Percentiles rank a stretch among this genome's conserved stretches.
Conservation (phyloP, 2,888 invertebrate species). For the Onchidella celtica region DNA sequence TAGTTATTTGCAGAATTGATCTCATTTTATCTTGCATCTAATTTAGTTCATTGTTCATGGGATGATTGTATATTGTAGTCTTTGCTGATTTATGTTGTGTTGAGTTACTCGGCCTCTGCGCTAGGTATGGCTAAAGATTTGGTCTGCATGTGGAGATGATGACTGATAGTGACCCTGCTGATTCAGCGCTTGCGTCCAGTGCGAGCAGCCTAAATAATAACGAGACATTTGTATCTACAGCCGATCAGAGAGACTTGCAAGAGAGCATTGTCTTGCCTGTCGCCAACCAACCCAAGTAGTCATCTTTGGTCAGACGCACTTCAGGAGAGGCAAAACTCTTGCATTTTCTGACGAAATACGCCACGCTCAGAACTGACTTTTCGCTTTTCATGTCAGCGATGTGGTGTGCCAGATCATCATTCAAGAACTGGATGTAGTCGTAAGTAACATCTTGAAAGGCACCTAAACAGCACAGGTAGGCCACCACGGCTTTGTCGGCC, state of each 20-base stretch:
- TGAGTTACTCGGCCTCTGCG: no score
- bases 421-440: conserved; percentile 10
- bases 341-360: conserved; percentile 18
- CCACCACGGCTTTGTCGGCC: neutral
- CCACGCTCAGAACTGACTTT: neutral
- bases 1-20: no score
- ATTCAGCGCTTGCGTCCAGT: no score
- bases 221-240: no score
- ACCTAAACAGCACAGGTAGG: conserved; percentile 35
- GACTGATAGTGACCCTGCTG: no score
- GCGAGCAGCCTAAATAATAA: no score
- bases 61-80: no score
- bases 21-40: no score
- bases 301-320: neutral
- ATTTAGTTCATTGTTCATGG: no score
- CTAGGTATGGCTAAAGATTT: no score
- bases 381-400: neutral
- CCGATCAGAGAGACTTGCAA: neutral
- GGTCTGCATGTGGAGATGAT: no score
- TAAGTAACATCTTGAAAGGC: conserved; percentile 27
- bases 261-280: neutral
- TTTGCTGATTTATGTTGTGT: no score
- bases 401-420: neutral
- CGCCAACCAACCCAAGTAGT: neutral
- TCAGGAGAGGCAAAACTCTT: neutral